phyloP scores from a whole-genome alignment of 23 tunicate genomes.

The Ciona savignyi region DNA sequence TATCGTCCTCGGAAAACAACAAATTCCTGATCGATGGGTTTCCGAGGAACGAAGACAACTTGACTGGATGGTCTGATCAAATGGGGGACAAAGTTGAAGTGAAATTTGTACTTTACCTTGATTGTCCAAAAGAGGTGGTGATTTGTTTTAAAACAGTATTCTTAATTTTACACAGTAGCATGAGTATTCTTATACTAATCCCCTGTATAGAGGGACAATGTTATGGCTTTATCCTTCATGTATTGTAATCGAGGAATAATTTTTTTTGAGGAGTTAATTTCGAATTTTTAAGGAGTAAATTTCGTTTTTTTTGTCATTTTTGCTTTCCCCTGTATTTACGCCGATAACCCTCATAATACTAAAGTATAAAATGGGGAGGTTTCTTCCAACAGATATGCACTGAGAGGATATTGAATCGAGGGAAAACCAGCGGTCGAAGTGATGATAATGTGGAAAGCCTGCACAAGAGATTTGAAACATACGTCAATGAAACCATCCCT shows the following conservation, averaged over 20 bases:
- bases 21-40: slow-evolving; percentile 90
- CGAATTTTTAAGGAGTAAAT: too few species aligned
- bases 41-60: slow-evolving; percentile 87
- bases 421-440: slow-evolving; percentile 84
- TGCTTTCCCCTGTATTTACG: too few species aligned
- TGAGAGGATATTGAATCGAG: slow-evolving; percentile 64
- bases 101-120: slow-evolving; percentile 75
- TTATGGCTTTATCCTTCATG: too few species aligned
- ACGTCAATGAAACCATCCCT: slow-evolving; percentile 61
- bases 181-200: too few species aligned
- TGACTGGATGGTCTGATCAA: slow-evolving; percentile 84
- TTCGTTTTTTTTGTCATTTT: too few species aligned
- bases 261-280: too few species aligned
- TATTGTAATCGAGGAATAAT: too few species aligned
- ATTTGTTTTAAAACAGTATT: too few species aligned
- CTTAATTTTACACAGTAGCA: too few species aligned
- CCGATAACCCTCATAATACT: too few species aligned
- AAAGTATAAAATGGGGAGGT: too few species aligned
- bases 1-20: slow-evolving; percentile 11
- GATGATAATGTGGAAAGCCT: slow-evolving; percentile 91
- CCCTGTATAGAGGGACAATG: too few species aligned
- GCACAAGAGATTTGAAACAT: slow-evolving; percentile 86
- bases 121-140: slow-evolving; percentile 72
- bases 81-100: slow-evolving; percentile 75
- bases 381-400: slow-evolving; percentile 81